Conservation (phyloP, 2,888 invertebrate species). For the Desoria tigrina region DNA sequence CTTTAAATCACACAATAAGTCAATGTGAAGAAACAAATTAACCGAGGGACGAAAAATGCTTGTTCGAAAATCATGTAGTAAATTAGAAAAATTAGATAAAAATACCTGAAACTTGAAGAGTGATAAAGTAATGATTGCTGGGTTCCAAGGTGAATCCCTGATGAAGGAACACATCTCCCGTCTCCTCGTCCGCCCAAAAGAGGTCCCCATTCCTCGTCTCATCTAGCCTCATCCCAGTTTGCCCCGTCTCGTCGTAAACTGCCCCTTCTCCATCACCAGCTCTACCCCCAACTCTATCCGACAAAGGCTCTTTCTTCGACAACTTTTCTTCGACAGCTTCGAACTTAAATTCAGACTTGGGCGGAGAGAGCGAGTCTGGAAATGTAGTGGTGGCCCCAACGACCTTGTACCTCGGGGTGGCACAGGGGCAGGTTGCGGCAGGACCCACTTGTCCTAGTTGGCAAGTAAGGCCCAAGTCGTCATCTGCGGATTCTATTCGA, state of each 20-base stretch:
- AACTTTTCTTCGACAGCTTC: background rate
- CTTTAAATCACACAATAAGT: no score
- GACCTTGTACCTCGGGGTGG: constrained; percentile 53
- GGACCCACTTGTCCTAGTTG: constrained; percentile 54
- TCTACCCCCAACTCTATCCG: background rate
- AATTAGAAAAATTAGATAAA: no score
- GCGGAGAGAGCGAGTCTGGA: constrained; percentile 18
- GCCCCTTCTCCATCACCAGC: background rate
- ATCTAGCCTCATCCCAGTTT: no score
- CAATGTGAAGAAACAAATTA: no score
- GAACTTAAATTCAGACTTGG: background rate
- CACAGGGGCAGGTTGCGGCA: constrained; percentile 55
- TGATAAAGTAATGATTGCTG: constrained; percentile 47
- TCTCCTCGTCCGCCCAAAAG: constrained; percentile 53
- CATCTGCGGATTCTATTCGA: constrained; percentile 54
- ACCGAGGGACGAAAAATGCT: no score
- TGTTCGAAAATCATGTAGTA: no score
- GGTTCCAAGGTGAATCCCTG: constrained; percentile 49
- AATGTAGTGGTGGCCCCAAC: constrained; percentile 38
- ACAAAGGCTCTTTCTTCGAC: background rate
- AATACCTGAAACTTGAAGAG: constrained; percentile 52
- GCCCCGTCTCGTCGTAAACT: background rate
- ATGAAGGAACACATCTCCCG: constrained; percentile 53
- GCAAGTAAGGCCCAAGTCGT: constrained; percentile 55
- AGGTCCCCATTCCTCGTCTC: constrained; percentile 12